Base-by-base conservation (phyloP, 1,140 invertebrate species). In the Manduca sexta region DNA sequence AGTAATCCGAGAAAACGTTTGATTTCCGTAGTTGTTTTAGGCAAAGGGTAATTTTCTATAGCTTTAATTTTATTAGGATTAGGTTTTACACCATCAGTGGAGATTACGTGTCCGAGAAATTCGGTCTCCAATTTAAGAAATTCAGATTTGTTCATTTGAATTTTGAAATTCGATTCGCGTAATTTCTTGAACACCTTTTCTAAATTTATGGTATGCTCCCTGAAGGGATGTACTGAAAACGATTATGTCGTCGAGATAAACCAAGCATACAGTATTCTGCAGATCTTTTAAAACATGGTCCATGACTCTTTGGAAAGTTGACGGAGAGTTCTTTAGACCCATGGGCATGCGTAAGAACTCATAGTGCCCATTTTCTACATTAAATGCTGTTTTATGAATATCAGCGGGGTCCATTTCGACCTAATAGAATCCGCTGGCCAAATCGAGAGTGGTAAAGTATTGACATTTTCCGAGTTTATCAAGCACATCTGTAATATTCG, bases 1-100 rank as follows among this genome's bases (percentile, higher is more conserved):
- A 57, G 33, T 8, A 78, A 41, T n/a, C 70, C 75, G n/a, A 80
- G 45, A 56, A 79, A 82, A 16, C 47, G 39, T 55, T 68, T 74
- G 7, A 82, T 37, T n/a, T 73, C 44, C 34, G 62, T 70, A 2
- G 33, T 1, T 21, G 45, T 64, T 43, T 47, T 70, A 26, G 76
- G 71, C 21, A 45, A 34, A 1, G 67, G 70, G 39, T 64, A 80
- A 26, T 50, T 48, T 35, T 44, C 33, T 42, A 41, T 43, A 30
- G 47, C 43, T n/a, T 21, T 30, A 38, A 43, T 48, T 33, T 48
- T 48, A 44, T 35, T n/a, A 18, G 21, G 29, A 17, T 41, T 41
- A 41, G 39, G 39, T 18, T 21, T 41, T 18, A 41, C 17, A 18
- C 39, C 39, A 10, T 48, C 46, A 16, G 15, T 40, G n/a, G 18